Evolutionary conservation across 2,113 vertebrate species (phyloP).

Genomic region (Tragelaphus imberbis): DNA sequence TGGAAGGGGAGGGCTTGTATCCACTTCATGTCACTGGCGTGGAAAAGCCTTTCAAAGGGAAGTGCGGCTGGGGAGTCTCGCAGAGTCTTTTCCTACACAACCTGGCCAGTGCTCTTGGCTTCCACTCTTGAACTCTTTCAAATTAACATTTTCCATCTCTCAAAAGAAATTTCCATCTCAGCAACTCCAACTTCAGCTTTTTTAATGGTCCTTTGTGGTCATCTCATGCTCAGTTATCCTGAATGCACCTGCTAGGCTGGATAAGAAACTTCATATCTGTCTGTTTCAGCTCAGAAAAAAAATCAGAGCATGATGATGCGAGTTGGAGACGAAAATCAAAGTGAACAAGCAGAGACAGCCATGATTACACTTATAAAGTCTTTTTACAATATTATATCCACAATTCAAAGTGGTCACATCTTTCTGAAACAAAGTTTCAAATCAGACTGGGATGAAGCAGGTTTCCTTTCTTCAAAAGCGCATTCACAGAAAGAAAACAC

Average conservation of each 20-base stretch:
- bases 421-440: background rate
- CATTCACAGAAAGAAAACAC: background rate
- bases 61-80: background rate
- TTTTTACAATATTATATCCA: background rate
- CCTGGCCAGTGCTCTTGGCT: conserved; percentile 24
- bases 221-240: background rate
- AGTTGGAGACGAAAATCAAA: background rate
- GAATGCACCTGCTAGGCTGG: background rate
- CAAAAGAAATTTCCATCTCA: background rate
- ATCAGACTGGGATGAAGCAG: background rate
- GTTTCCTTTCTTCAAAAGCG: background rate
- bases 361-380: background rate
- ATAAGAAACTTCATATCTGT: background rate
- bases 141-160: conserved; percentile 31
- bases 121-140: conserved; percentile 51
- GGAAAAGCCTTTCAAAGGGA: background rate
- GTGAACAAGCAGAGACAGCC: background rate
- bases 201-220: background rate
- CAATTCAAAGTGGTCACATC: background rate
- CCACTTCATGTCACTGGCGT: background rate
- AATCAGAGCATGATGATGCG: background rate
- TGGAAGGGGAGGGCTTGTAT: conserved; percentile 27
- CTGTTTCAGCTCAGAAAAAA: conserved; percentile 17
- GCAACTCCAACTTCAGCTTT: background rate
- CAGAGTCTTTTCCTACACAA: background rate